phyloP scores from a whole-genome alignment of 2,888 invertebrate genomes.

The Lepidochitona cinerea region DNA sequence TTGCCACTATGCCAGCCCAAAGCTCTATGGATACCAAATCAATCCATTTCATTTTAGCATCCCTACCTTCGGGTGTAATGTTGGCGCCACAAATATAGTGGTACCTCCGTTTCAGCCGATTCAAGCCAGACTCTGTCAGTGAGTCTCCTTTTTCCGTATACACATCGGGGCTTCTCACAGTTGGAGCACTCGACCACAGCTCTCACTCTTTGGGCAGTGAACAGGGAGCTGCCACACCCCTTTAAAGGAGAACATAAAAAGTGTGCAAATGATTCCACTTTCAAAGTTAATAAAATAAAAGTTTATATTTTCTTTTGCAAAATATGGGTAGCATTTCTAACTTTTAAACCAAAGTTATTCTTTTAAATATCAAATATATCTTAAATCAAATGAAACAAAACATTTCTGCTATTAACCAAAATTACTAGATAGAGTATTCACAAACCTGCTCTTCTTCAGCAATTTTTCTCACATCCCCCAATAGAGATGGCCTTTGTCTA shows the following conservation, averaged over 20 bases:
- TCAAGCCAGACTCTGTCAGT: no score
- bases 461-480: conserved; percentile 10
- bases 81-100: not conserved
- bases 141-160: no score
- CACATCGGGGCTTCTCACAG: no score
- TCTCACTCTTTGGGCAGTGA: conserved; percentile 27
- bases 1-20: no score
- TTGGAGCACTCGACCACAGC: conserved; percentile 18
- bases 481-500: conserved; percentile 23
- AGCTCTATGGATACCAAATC: not conserved
- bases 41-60: not conserved
- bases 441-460: conserved; percentile 29
- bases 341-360: no score
- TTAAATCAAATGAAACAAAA: no score
- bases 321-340: no score
- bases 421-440: no score
- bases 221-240: conserved; percentile 17
- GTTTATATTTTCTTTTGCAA: not conserved
- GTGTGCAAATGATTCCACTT: not conserved
- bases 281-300: not conserved
- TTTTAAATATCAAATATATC: no score
- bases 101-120: not conserved
- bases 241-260: conserved; percentile 1
- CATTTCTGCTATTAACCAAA: no score
- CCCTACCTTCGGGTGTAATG: not conserved